Evolutionary conservation across 1,140 invertebrate species (phyloP), one percentile per base, ranked within the genome.

Genomic region (Spodoptera litura): DNA sequence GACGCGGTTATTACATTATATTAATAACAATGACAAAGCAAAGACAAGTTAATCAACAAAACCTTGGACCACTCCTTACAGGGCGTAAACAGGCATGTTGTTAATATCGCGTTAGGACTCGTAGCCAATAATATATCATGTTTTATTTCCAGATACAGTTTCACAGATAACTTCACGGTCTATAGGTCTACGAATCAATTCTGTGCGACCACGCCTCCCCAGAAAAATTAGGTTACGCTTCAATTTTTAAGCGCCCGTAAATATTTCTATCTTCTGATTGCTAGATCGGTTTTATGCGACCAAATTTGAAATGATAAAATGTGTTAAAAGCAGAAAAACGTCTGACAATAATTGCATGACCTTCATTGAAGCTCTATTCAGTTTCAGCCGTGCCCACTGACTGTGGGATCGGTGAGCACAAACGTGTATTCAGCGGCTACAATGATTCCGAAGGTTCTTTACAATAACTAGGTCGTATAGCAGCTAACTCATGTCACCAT

Each of bases 341-440:
- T 15, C 15, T 51, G 27, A 70, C 55, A 59, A 73, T 73, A 59
- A 75, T 75, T 75, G 56, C 52, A 20, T 20, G 74, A 53, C 74
- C 74, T 76, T 76, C 27, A 66, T 76, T 66, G 27, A 51, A 27
- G 27, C 56, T 53, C 49, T 66, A 51, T 64, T 76, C 59, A 76
- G 25, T 27, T 51, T 38, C n/a, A 56, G 74, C 61, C 74, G 59
- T 66, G 61, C 74, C 74, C 61, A 59, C 35, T 66, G 74, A 75
- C 73, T 64, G 52, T 61, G 73, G 44, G 53, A 75, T 52, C 49
- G 73, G 27, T 35, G 12, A 31, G n/a, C 51, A 56, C 53, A 71
- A 55, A 56, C n/a, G 31, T 51, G 68, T 71, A 71, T 71, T 71
- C 52, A 55, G 27, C 44, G 20, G 51, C 8, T 27, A 49, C 66